Base-by-base conservation (phyloP, 2,888 invertebrate species). In the Rotaria magnacalcarata region DNA sequence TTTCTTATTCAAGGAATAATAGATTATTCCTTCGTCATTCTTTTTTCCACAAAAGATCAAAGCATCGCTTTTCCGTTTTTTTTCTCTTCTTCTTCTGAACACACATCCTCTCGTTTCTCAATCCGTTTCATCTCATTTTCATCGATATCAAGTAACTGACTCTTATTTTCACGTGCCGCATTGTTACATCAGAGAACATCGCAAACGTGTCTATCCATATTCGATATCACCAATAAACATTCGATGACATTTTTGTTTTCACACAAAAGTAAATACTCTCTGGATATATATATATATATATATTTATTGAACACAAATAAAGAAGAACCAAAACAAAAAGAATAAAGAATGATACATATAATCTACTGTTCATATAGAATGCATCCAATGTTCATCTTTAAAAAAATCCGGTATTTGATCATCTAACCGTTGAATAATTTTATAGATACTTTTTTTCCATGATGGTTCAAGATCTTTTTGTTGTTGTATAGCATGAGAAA, bases 361-460 rank as follows among this genome's bases (percentile, higher is more conserved):
- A 56, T n/a, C 58, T 60, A 60, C 58, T 60, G 58, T 60, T 74
- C 43, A 74, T 41, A 74, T 74, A 43, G 86, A 85, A 84, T 85
- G 80, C 60, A 87, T 74, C 87, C 87, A 87, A 52, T 87, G 85
- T 58, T 80, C 50, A 58, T 86, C 75, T 85, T 99, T 99, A 94
- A 99, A 99, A 93, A 96, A 98, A 92, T 99, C 99, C 89, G 99
- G 99, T 90, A 99, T 96, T 88, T 95, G 95, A 92, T 98, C 98
- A 93, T 99, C 99, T 92, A 99, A 93, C 91, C 98, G 94, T 90
- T 97, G 97, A 92, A 99, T 99, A 90, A 99, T 95, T 90, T 99
- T 99, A 94, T 99, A 99, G 92, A 99, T 99, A 90, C 97, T 95
- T 92, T 99, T 99, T 93, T 99, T 99, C 99, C 99, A 99, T 90